Conservation (phyloP, 2,797 vertebrate genomes). For the Squalus acanthias region DNA sequence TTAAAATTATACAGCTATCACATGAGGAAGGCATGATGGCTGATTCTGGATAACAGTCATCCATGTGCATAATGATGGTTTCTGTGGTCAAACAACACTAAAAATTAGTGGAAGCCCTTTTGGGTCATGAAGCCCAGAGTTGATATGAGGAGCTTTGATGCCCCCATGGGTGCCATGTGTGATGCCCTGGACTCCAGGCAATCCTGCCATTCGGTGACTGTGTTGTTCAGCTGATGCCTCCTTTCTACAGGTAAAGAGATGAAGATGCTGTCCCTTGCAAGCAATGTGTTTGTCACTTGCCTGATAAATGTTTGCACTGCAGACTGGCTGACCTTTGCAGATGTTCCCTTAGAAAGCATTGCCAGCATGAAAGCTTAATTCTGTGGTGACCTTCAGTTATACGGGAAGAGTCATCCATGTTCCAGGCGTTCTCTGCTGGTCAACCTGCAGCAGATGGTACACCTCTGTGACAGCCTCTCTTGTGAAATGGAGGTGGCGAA, state of each 20-base stretch:
- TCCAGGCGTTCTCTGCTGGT: slow-evolving; percentile 18
- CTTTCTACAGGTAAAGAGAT: not conserved
- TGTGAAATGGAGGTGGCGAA: slow-evolving; percentile 1
- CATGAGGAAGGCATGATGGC: not conserved
- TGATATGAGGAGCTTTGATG: not conserved
- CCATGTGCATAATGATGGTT: not conserved
- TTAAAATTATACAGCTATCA: not conserved
- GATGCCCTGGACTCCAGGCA: no score
- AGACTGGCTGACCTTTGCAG: not conserved
- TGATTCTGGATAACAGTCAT: not conserved
- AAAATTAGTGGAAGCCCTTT: not conserved
- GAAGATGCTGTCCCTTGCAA: not conserved
- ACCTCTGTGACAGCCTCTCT: not conserved
- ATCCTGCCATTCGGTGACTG: not conserved
- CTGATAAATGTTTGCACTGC: not conserved
- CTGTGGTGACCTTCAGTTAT: not conserved
- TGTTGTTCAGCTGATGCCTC: not conserved
- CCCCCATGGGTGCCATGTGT: not conserved
- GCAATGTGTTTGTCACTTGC: not conserved
- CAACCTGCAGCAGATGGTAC: not conserved
- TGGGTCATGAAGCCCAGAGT: not conserved
- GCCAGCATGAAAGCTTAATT: not conserved
- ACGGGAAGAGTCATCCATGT: not conserved
- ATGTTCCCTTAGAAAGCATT: not conserved
- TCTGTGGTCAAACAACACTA: not conserved